Conservation (phyloP, 2,113 vertebrate species). For the Paradoxurus hermaphroditus region DNA sequence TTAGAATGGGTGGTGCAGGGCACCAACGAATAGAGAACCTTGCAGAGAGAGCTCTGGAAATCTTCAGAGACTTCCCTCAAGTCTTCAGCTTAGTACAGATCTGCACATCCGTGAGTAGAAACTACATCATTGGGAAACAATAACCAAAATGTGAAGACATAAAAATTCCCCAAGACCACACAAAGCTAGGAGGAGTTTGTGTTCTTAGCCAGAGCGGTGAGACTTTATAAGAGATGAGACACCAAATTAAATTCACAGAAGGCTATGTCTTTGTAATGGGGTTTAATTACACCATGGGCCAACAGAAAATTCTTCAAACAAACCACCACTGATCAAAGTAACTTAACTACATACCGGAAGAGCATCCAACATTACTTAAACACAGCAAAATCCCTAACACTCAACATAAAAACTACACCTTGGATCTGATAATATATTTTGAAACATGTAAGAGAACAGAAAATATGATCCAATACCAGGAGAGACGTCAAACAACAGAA, state of each 20-base stretch:
- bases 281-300: not conserved
- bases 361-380: not conserved
- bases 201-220: not conserved
- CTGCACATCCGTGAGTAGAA: not conserved
- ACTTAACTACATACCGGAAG: not conserved
- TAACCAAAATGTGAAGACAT: not conserved
- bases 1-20: not conserved
- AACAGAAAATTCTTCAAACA: not conserved
- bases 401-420: not conserved
- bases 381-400: not conserved
- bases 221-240: not conserved
- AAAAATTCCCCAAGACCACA: not conserved
- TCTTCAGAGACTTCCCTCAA: not conserved
- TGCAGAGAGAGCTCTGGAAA: not conserved
- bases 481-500: not conserved
- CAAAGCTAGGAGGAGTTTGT: not conserved
- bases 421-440: not conserved
- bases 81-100: not conserved
- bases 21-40: not conserved
- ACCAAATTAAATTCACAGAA: not conserved
- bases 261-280: not conserved
- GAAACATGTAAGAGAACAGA: not conserved
- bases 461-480: not conserved
- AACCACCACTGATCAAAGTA: not conserved
- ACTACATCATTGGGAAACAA: not conserved